Percentiles rank a stretch among this genome's conserved stretches.
phyloP scores from a whole-genome alignment of 2,797 vertebrate genomes.

The Galagoides demidoff region DNA sequence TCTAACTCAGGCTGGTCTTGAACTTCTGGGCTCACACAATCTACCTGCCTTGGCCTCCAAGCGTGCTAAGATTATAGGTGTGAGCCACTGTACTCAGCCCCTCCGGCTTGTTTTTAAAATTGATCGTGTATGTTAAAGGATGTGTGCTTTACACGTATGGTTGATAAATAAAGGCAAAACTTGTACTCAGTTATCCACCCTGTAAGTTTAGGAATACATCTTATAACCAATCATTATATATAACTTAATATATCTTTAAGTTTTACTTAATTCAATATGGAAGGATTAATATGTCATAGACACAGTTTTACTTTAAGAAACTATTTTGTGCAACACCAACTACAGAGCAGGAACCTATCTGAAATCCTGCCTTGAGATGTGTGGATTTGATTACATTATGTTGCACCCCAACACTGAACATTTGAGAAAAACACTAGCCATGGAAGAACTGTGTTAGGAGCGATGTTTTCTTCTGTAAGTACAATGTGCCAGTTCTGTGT shows the following conservation, averaged over 20 bases:
- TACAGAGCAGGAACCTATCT: background rate
- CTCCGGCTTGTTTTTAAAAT: background rate
- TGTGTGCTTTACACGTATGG: background rate
- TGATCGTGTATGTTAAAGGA: background rate
- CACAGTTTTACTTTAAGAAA: conserved; percentile 1
- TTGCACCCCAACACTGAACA: background rate
- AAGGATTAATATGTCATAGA: background rate
- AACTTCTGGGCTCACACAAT: too few relatives aligned
- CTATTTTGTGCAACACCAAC: background rate
- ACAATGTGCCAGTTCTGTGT: background rate
- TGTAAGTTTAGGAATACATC: background rate
- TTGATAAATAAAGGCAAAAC: background rate
- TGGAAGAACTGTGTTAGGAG: background rate
- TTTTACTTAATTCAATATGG: conserved; percentile 26
- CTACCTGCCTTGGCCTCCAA: too few relatives aligned
- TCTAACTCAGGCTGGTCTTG: too few relatives aligned
- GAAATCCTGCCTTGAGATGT: background rate
- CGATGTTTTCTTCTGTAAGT: background rate
- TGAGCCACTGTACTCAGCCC: too few relatives aligned
- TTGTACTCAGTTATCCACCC: background rate
- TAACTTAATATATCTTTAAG: background rate
- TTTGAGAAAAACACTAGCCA: background rate
- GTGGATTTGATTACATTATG: background rate
- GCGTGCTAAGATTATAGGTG: too few relatives aligned
- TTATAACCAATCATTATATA: background rate